Base-by-base conservation (phyloP, 2,888 invertebrate genomes). In the Acanthosepion pharaonis region DNA sequence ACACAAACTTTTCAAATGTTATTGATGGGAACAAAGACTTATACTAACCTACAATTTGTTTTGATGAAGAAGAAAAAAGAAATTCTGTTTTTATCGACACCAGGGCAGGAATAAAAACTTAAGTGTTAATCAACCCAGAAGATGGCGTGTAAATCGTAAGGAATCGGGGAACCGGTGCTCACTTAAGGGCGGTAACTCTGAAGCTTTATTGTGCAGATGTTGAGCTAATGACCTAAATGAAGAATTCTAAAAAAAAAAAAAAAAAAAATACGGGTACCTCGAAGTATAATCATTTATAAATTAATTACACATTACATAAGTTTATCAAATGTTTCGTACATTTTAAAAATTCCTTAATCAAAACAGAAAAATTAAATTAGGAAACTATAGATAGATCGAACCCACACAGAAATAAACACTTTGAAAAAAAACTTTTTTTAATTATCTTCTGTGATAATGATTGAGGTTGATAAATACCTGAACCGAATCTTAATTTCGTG, bases 41-140 rank as follows among this genome's bases (percentile, higher is more conserved):
- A 78, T 78, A 78, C 78, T 78, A 78, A 78, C 78, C 78, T 33
- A 78, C 78, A 78, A n/a, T n/a, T 78, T n/a, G 78, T 78, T 42
- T 42, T 78, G 20, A 33, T n/a, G 78, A 11, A 5, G 33, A 78
- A 33, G 18, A 78, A 78, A 33, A 78, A 33, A 33, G 33, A 18
- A 78, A 9, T 78, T 78, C 78, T 11, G 78, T 78, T 5, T n/a
- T 78, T 78, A 78, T 78, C 78, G 78, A 78, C 78, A 33, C n/a
- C 78, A 78, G 78, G n/a, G 9, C 11, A 33, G n/a, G 33, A 78
- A n/a, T 78, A 78, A 78, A 23, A 78, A 33, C 9, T 4, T 78
- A n/a, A n/a, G 33, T 33, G 8, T 78, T n/a, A n/a, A 6, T 78
- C n/a, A 3, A 78, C n/a, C 11, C n/a, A n/a, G 15, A 33, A 78